Evolutionary conservation across 2,888 invertebrate species (phyloP).

Genomic region (Linyphia triangularis): DNA sequence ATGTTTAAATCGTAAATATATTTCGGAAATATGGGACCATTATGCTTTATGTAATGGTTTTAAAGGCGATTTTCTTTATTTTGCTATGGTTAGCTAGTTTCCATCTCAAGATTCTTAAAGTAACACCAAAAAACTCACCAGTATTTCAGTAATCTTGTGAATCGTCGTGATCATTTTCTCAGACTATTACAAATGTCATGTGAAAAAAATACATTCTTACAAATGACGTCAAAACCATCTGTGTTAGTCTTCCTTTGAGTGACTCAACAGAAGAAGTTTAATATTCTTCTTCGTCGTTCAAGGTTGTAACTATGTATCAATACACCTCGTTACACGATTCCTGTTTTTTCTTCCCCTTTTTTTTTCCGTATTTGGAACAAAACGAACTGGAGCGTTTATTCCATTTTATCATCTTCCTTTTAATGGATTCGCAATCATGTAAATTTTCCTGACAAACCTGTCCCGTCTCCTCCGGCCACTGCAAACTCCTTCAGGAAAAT

Average conservation of each 20-base stretch:
- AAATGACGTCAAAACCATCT: too few species aligned
- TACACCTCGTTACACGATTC: not conserved
- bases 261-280: too few species aligned
- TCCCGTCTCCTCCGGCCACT: too few species aligned
- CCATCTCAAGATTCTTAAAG: not conserved
- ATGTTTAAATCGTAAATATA: too few species aligned
- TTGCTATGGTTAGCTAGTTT: too few species aligned
- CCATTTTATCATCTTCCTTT: not conserved
- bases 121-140: not conserved
- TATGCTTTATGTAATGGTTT: too few species aligned
- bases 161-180: not conserved
- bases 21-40: too few species aligned
- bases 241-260: not conserved
- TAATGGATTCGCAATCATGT: not conserved
- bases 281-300: too few species aligned
- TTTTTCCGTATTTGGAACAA: slow-evolving; percentile 3
- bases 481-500: not conserved
- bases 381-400: not conserved
- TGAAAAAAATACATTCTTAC: too few species aligned
- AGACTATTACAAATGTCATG: not conserved
- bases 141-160: not conserved
- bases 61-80: too few species aligned
- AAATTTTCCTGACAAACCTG: not conserved
- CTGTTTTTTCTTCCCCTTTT: too few species aligned
- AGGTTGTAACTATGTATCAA: not conserved